A percentile compares a stretch with the other conserved stretches of the same genome.
These are phyloP conservation scores for rat (Rattus norvegicus) DNA, from an alignment of 2,113 vertebrate genomes.

Conservation along the genomic window DNA sequence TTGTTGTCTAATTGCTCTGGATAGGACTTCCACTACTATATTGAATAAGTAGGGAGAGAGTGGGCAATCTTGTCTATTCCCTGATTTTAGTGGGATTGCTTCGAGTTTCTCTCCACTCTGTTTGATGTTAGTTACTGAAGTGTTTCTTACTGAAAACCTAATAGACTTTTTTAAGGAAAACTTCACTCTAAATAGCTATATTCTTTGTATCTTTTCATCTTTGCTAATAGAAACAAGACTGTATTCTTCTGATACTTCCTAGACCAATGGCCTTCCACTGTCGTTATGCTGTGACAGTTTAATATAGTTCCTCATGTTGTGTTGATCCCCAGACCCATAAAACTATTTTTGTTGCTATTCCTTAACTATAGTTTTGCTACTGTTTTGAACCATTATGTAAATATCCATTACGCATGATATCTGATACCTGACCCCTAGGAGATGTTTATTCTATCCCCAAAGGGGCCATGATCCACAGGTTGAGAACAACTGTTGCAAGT, in stretches of 20 bases:
- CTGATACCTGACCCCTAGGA: not conserved
- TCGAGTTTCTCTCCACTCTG: too few relatives aligned
- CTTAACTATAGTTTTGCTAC: not conserved
- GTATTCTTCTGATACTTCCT: not conserved
- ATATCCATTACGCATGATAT: not conserved
- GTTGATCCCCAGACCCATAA: not conserved
- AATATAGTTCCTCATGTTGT: not conserved
- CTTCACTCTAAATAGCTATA: constrained; percentile 7
- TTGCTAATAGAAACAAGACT: not conserved
- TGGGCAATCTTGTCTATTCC: too few relatives aligned
- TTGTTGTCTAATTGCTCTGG: too few relatives aligned
- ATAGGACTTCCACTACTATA: too few relatives aligned
- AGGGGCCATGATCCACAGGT: not conserved
- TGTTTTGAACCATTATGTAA: not conserved
- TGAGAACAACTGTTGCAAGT: not conserved
- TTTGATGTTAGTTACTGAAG: not conserved
- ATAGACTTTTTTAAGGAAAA: constrained; percentile 4
- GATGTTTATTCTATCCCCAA: not conserved
- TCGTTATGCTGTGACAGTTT: not conserved
- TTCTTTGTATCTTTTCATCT: constrained; percentile 23
- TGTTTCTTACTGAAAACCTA: constrained; percentile 10
- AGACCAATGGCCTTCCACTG: not conserved
- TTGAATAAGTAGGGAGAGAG: too few relatives aligned
- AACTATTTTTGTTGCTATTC: not conserved
- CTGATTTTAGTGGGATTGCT: too few relatives aligned